Conservation (phyloP, 2,888 invertebrate genomes). For the Platycheirus albimanus region DNA sequence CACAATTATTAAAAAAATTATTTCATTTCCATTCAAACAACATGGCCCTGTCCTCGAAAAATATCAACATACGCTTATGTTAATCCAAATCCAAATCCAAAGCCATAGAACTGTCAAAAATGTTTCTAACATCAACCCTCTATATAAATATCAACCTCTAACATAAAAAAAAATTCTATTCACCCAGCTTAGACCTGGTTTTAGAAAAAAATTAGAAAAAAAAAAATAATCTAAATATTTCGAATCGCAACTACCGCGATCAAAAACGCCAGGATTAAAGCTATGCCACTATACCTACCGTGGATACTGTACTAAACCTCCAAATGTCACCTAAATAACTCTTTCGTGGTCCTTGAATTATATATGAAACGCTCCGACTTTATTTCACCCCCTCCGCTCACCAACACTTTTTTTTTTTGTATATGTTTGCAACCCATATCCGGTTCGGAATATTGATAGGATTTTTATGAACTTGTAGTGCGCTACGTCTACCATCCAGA, state of each 20-base stretch:
- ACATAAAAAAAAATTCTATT: slow-evolving; percentile 19
- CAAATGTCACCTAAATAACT: slow-evolving; percentile 68
- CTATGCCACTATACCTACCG: not conserved
- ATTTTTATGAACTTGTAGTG: slow-evolving; percentile 72
- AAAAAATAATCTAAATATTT: slow-evolving; percentile 43
- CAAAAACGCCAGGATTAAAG: slow-evolving; percentile 49
- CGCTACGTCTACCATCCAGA: slow-evolving; percentile 36
- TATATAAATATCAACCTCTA: not conserved
- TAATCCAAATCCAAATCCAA: slow-evolving; percentile 41
- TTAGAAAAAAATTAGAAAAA: not conserved
- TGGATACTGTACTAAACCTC: slow-evolving; percentile 26
- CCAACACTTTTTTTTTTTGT: slow-evolving; percentile 23
- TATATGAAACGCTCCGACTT: slow-evolving; percentile 30
- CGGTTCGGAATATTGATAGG: slow-evolving; percentile 71
- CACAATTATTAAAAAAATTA: too few relatives aligned
- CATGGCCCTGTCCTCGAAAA: not conserved
- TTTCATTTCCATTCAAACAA: too few relatives aligned
- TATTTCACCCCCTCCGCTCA: slow-evolving; percentile 22
- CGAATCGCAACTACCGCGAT: slow-evolving; percentile 26
- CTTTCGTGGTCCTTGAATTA: slow-evolving; percentile 60
- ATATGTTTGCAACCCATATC: slow-evolving; percentile 49
- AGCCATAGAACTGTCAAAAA: slow-evolving; percentile 49
- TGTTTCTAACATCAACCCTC: slow-evolving; percentile 36
- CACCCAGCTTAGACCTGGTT: slow-evolving; percentile 21
- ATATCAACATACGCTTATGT: slow-evolving; percentile 40